Conservation (phyloP, 2,113 vertebrate genomes). For the Neotragus pygmaeus region DNA sequence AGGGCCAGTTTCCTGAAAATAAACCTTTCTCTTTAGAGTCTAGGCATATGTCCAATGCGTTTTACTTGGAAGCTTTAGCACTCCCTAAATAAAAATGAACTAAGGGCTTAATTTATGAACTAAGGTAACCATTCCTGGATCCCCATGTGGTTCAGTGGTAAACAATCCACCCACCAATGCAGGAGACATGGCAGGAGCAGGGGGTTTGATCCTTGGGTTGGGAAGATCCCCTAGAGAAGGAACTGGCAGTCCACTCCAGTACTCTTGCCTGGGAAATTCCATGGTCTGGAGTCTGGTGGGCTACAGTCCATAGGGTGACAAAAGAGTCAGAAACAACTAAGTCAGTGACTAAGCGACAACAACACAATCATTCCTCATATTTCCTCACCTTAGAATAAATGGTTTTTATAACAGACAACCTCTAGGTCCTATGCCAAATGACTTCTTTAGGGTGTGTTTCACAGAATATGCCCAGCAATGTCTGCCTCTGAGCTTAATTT, state of each 20-base stretch:
- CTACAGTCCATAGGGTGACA: not conserved
- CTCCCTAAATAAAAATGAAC: fast-evolving
- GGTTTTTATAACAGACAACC: not conserved
- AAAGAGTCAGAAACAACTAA: not conserved
- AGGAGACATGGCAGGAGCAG: not conserved
- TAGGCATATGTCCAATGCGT: not conserved
- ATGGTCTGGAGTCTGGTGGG: not conserved
- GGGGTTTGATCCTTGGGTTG: not conserved
- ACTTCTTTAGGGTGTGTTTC: not conserved
- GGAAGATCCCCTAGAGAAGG: not conserved
- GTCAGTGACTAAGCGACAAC: not conserved
- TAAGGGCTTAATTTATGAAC: not conserved
- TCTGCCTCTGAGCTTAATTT: not conserved
- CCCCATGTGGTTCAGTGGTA: not conserved
- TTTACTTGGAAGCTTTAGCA: not conserved
- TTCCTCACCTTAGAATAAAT: not conserved
- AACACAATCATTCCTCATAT: not conserved
- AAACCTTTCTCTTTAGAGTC: not conserved
- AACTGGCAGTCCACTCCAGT: not conserved
- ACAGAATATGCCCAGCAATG: not conserved
- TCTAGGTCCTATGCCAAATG: not conserved
- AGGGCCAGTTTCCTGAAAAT: not conserved
- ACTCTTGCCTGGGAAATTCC: not conserved
- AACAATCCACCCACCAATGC: not conserved
- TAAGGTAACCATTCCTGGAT: not conserved